Percentiles rank a stretch among this genome's conserved stretches.
Evolutionary conservation across 2,888 invertebrate genomes (phyloP).

Genomic region (Himalopsyche anomala): DNA sequence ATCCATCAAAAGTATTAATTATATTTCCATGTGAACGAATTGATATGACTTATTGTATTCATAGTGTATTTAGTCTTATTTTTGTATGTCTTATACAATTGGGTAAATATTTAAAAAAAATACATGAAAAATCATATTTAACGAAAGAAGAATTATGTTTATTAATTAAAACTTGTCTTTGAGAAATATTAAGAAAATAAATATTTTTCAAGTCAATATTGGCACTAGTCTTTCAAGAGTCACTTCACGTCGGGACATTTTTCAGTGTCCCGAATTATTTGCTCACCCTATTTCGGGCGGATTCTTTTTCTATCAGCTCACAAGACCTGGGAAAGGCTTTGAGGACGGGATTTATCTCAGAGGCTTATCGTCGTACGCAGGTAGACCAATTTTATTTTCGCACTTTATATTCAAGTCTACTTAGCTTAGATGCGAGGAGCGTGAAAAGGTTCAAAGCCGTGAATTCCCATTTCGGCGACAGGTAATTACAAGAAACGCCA

Average conservation of each 20-base stretch:
- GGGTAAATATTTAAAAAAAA: too few relatives aligned
- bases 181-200: too few relatives aligned
- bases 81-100: too few relatives aligned
- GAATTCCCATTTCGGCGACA: not conserved
- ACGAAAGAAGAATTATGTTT: too few relatives aligned
- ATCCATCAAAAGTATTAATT: too few relatives aligned
- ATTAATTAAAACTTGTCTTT: too few relatives aligned
- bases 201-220: not conserved
- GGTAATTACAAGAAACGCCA: not conserved
- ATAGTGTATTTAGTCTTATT: too few relatives aligned
- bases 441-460: slow-evolving; percentile 3
- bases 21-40: too few relatives aligned
- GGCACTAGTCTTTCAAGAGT: slow-evolving; percentile 5
- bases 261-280: not conserved
- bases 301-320: slow-evolving; percentile 8
- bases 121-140: too few relatives aligned
- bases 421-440: not conserved
- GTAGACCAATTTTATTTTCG: slow-evolving; percentile 20
- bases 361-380: slow-evolving; percentile 16
- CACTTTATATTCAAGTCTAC: slow-evolving; percentile 16
- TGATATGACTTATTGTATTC: too few relatives aligned
- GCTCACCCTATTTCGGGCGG: not conserved
- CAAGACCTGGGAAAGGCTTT: not conserved
- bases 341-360: slow-evolving; percentile 8
- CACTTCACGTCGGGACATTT: not conserved